A percentile compares a stretch with the other conserved stretches of the same genome.
These are phyloP conservation scores for Ahaetulla prasina DNA, from an alignment of 2,113 vertebrate species.

Conservation along the genomic window DNA sequence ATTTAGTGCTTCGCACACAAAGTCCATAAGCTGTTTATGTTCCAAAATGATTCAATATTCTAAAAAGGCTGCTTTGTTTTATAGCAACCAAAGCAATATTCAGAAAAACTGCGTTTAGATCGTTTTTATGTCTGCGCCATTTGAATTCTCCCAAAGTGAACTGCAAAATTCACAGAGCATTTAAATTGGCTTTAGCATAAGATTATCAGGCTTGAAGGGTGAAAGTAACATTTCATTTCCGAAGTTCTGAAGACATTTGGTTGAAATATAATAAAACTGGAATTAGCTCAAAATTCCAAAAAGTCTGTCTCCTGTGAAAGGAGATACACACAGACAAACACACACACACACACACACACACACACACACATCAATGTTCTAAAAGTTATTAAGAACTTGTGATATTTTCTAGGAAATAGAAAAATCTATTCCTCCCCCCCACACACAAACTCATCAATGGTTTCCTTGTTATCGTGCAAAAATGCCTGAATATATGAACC, in stretches of 20 bases:
- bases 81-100: constrained; percentile 11
- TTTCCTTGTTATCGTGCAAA: neutral
- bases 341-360: too few relatives aligned
- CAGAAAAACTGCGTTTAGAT: neutral
- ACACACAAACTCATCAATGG: neutral
- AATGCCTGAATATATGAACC: neutral
- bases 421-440: neutral
- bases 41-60: constrained; percentile 27
- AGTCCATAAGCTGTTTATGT: constrained; percentile 4
- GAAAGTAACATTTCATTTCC: constrained; percentile 21
- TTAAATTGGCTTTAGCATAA: neutral
- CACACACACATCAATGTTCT: neutral
- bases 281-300: neutral
- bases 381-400: neutral
- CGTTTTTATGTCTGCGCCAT: constrained; percentile 14
- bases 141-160: constrained; percentile 26
- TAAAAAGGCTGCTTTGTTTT: constrained; percentile 16
- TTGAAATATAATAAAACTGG: neutral
- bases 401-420: constrained; percentile 3
- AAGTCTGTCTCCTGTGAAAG: neutral
- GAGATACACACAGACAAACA: too few relatives aligned
- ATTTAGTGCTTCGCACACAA: constrained; percentile 29
- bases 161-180: constrained; percentile 4
- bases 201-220: neutral
- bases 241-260: neutral